Base-by-base conservation (phyloP, 2,113 vertebrate genomes). In the Capra hircus region DNA sequence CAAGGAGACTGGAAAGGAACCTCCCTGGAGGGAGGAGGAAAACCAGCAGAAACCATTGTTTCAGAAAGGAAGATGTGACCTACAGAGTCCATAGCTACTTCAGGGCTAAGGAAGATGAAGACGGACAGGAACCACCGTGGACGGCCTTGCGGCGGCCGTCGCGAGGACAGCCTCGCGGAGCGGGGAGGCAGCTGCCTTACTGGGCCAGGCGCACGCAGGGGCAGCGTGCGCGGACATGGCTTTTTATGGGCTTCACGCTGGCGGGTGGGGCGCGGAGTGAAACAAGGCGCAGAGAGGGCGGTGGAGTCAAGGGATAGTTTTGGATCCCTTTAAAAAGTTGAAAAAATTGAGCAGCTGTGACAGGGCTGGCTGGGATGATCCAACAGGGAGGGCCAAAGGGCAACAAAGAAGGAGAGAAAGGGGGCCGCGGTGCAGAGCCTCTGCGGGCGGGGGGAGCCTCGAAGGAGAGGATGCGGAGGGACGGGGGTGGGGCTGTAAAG, bases 151-250 rank as follows among this genome's bases (percentile, higher is more conserved):
- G 9, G 33, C 7, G 1, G 40, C 11, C 40, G 6, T 6, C 14
- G 30, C 17, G 28, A 81, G 43, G 84, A 19, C 43, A 67, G 25
- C 40, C 77, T 64, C 53, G 43, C 10, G n/a, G 45, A 33, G 36
- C 9, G 9, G 40, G 36, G 53, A 55, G 10, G 7, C 2, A 1
- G 50, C 8, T 0, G 21, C 16, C 33, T 4, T 50, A 13, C 11
- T 43, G 48, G 17, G 89, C 52, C 28, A 80, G 27, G 48, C 7
- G 11, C 36, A 2, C 33, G 3, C 60, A 11, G 15, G 36, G 59
- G 50, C n/a, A 21, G 64, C n/a, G 5, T 5, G 23, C 30, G 57
- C 3, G 6, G 59, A 30, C 59, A 45, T 23, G 21, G 55, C 48
- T 82, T 55, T 40, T 36, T 5, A 43, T 27, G 19, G 16, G 45